A percentile compares a stretch with the other conserved stretches of the same genome.
Evolutionary conservation across 2,113 vertebrate genomes (phyloP).

Genomic region (Nicator chloris): DNA sequence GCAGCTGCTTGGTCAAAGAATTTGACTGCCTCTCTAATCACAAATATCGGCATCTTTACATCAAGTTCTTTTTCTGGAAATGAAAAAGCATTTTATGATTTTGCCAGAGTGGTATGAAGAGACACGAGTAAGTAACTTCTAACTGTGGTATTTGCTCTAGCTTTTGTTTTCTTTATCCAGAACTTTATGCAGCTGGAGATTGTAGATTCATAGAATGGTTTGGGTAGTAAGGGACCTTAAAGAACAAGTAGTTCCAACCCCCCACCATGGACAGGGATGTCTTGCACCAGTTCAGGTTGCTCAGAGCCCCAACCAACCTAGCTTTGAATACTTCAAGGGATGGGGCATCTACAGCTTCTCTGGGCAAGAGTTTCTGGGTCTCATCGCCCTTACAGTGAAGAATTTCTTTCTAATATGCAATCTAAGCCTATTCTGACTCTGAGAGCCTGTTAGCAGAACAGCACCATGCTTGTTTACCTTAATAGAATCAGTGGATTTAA

Average conservation of each 20-base stretch:
- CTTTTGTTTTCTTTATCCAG: background rate
- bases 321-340: background rate
- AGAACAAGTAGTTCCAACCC: background rate
- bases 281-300: background rate
- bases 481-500: background rate
- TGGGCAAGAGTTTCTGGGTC: background rate
- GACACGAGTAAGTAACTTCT: background rate
- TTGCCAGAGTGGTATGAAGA: background rate
- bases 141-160: background rate
- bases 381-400: background rate
- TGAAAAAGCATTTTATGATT: background rate
- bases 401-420: background rate
- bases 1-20: background rate
- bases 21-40: background rate
- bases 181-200: background rate
- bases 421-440: background rate
- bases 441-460: background rate
- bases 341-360: background rate
- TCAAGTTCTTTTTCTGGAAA: background rate
- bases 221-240: background rate
- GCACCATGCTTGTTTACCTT: background rate
- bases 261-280: accelerated
- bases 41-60: background rate
- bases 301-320: background rate
- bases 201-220: background rate